Evolutionary conservation across 2,113 vertebrate genomes (phyloP).

Genomic region (Australoheros scitulus): DNA sequence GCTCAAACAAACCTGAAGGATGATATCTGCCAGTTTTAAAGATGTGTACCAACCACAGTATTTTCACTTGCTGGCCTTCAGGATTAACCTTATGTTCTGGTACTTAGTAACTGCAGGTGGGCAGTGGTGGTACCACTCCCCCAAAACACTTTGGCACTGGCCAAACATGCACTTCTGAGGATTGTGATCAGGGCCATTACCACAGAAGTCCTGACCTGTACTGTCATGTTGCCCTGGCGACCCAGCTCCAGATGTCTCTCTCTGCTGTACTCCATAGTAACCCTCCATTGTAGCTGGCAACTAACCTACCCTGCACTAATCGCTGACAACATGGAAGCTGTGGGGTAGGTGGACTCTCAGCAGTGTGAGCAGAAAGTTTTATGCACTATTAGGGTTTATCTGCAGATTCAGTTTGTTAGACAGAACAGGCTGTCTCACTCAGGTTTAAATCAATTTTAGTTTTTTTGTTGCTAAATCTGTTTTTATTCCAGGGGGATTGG

Average conservation of each 20-base stretch:
- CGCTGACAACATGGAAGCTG: slow-evolving; percentile 47
- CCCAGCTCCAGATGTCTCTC: slow-evolving; percentile 69
- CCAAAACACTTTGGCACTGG: neutral
- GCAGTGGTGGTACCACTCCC: neutral
- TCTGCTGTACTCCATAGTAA: slow-evolving; percentile 58
- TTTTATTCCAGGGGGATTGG: neutral
- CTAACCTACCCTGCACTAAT: slow-evolving; percentile 55
- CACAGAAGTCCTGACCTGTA: slow-evolving; percentile 24
- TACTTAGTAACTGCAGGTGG: neutral
- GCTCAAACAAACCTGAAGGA: slow-evolving; percentile 20
- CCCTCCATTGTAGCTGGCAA: slow-evolving; percentile 37
- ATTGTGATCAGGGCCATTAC: slow-evolving; percentile 25
- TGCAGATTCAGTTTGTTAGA: slow-evolving; percentile 13
- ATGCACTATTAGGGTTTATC: slow-evolving; percentile 14
- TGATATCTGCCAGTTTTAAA: slow-evolving; percentile 9
- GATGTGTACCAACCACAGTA: slow-evolving; percentile 11
- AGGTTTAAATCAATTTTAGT: neutral
- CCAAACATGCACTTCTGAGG: slow-evolving; percentile 13
- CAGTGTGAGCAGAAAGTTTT: slow-evolving; percentile 23
- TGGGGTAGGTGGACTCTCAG: slow-evolving; percentile 33
- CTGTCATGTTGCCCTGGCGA: slow-evolving; percentile 39
- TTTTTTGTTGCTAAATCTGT: neutral
- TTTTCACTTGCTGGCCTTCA: slow-evolving; percentile 27
- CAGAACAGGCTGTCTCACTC: neutral
- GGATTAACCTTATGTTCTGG: slow-evolving; percentile 18